Evolutionary conservation across 2,888 invertebrate genomes (phyloP), one percentile per base, ranked within the genome.

Genomic region (Erebia epiphron): DNA sequence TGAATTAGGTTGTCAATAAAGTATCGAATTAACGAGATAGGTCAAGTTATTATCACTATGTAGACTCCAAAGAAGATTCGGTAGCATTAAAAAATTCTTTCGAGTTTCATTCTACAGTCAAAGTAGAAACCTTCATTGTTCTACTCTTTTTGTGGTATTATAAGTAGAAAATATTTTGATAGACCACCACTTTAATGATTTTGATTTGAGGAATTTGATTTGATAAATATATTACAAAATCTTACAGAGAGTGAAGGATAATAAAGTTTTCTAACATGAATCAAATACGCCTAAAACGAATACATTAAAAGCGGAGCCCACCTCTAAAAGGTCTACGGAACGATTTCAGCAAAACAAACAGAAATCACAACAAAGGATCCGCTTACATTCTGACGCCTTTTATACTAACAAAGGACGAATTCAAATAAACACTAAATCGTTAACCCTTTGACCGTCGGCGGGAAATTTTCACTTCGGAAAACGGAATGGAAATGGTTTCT

Each of bases 381-480:
- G 89, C 88, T 91, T 90, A 91, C 90, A 89, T 89, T 87, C 88
- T 90, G 87, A 92, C 92, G 87, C 92, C 91, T 91, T 91, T 91
- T 90, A 90, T 88, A 89, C 90, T 88, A 90, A 92, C 92, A 92
- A 92, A 92, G 90, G 91, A 86, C 82, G 87, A 89, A 91, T 91
- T 90, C 88, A 89, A 92, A 92, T 92, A 92, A 92, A 92, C 92
- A 92, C 85, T 86, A 87, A 92, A 91, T 89, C 82, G 91, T 88
- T 91, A 90, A 92, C 93, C 93, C 92, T 92, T 93, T 92, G 92
- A 91, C 92, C 91, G 91, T 86, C 87, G 80, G 86, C 86, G 88
- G 89, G 91, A 88, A 90, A 92, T 91, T 93, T 93, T 91, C 92
- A 89, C 89, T 84, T 83, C 82, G 89, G 89, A 90, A 93, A 90